Evolutionary conservation across 2,797 vertebrate genomes (phyloP).

Genomic region (Spondyliosoma cantharus): DNA sequence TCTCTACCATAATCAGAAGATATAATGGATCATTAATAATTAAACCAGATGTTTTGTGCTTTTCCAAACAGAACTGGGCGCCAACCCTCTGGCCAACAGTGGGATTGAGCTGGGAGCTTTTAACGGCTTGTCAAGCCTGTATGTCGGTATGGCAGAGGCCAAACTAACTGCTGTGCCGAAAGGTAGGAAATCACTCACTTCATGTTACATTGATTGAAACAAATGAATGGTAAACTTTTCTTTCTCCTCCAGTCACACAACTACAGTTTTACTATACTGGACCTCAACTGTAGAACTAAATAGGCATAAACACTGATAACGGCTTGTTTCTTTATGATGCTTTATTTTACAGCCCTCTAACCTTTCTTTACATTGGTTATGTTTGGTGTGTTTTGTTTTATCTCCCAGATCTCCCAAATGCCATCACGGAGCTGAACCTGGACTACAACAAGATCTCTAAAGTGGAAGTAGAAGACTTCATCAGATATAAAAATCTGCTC

Average conservation of each 20-base stretch:
- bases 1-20: background rate
- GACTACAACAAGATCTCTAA: slow-evolving; percentile 95
- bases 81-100: slow-evolving; percentile 93
- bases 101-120: slow-evolving; percentile 95
- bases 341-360: background rate
- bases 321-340: background rate
- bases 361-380: background rate
- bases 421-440: slow-evolving; percentile 92
- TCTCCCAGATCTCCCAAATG: slow-evolving; percentile 85
- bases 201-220: slow-evolving; percentile 7
- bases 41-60: slow-evolving; percentile 35
- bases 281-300: background rate
- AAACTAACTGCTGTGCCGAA: slow-evolving; percentile 94
- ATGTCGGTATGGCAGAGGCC: slow-evolving; percentile 93
- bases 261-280: background rate
- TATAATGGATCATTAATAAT: slow-evolving; percentile 12
- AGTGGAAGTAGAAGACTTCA: slow-evolving; percentile 95
- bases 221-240: background rate
- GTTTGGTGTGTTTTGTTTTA: slow-evolving; percentile 35
- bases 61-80: slow-evolving; percentile 91
- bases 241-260: background rate
- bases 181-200: slow-evolving; percentile 81
- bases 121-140: slow-evolving; percentile 90
- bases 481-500: slow-evolving; percentile 92
- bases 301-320: background rate